These are phyloP conservation scores for Leptinotarsa tumamoca DNA, from an alignment of 2,888 invertebrate genomes.

Conservation along the genomic window DNA sequence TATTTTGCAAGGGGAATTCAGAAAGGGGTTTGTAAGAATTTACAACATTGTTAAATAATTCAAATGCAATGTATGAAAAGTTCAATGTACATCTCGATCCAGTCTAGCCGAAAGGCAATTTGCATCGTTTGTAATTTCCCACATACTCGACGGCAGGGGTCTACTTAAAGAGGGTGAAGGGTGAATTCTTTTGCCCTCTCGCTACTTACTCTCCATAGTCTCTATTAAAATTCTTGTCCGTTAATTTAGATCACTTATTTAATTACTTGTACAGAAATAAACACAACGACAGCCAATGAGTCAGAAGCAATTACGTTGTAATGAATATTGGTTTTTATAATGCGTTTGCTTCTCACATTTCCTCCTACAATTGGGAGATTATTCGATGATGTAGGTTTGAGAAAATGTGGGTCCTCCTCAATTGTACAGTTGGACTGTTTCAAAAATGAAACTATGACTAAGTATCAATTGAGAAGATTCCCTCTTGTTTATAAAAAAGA, in stretches of 20 bases:
- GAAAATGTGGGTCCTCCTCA: not conserved
- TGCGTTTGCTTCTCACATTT: conserved; percentile 20
- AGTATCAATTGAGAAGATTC: too few species aligned
- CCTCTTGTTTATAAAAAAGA: too few species aligned
- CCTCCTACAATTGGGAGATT: conserved; percentile 7
- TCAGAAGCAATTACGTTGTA: conserved; percentile 26
- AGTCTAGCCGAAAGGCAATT: conserved; percentile 24
- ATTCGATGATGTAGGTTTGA: not conserved
- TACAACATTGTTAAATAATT: not conserved
- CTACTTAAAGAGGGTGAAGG: conserved; percentile 42
- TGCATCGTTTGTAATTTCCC: conserved; percentile 41
- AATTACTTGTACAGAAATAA: conserved; percentile 38
- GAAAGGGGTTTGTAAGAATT: not conserved
- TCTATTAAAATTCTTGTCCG: conserved; percentile 41
- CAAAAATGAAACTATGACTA: not conserved
- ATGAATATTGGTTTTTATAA: conserved; percentile 25
- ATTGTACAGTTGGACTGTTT: not conserved
- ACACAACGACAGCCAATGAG: conserved; percentile 22
- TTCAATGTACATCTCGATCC: conserved; percentile 1
- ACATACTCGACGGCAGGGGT: conserved; percentile 35
- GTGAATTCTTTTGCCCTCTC: conserved; percentile 41
- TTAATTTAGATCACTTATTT: conserved; percentile 43
- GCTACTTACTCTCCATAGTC: conserved; percentile 7
- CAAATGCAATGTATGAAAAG: not conserved
- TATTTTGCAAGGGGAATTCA: too few species aligned